A percentile compares a stretch with the other conserved stretches of the same genome.
Conservation (phyloP, 2,113 vertebrate species). For the Corynorhinus townsendii region DNA sequence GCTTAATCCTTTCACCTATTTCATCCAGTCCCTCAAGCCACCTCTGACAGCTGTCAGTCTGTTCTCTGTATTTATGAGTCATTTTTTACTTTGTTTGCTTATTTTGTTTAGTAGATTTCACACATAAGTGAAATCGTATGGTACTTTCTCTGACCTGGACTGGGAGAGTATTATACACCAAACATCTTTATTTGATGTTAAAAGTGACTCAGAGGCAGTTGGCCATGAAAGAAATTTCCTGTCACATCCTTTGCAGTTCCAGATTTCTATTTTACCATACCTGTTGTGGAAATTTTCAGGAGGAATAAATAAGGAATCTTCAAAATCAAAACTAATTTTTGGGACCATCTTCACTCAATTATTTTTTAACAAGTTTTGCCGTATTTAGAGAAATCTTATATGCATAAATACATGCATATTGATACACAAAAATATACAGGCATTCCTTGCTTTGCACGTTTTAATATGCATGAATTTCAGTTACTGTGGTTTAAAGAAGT, state of each 20-base stretch:
- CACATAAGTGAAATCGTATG: background rate
- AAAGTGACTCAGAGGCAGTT: background rate
- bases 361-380: background rate
- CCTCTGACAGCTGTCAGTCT: background rate
- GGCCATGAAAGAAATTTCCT: background rate
- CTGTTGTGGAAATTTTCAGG: background rate
- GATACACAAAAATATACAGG: background rate
- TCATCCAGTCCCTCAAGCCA: background rate
- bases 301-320: background rate
- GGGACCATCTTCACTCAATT: background rate
- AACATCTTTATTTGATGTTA: background rate
- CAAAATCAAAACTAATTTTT: slow-evolving; percentile 23
- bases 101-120: background rate
- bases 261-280: background rate
- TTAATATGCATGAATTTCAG: background rate
- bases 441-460: background rate
- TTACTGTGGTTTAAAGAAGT: background rate
- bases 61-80: background rate
- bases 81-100: background rate
- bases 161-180: background rate
- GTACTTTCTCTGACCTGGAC: background rate
- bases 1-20: background rate
- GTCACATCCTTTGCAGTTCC: background rate
- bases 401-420: background rate
- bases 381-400: slow-evolving; percentile 13